phyloP scores from a whole-genome alignment of 2,113 vertebrate species.

The Triplophysa rosa region DNA sequence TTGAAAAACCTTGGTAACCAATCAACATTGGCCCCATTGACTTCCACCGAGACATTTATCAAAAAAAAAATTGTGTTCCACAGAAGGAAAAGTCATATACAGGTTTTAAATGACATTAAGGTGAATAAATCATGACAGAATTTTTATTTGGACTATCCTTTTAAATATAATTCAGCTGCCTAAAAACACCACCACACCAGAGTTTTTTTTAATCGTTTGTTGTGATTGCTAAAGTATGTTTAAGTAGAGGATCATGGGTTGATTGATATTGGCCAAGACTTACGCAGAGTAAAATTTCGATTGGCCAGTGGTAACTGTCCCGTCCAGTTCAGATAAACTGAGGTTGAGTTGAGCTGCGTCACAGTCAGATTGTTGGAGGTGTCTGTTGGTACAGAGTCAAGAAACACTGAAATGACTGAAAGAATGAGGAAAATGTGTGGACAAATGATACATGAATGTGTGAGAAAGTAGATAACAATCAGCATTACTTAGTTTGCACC shows the following conservation, averaged over 20 bases:
- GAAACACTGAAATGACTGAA: constrained; percentile 9
- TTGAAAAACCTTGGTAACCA: too few species aligned
- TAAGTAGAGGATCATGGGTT: background rate
- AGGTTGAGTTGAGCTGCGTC: constrained; percentile 9
- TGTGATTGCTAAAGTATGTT: too few species aligned
- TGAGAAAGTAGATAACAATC: background rate
- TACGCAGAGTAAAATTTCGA: constrained; percentile 17
- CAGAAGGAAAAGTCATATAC: too few species aligned
- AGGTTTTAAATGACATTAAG: too few species aligned
- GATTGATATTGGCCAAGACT: background rate
- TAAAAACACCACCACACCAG: background rate
- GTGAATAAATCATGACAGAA: too few species aligned
- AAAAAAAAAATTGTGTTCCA: too few species aligned
- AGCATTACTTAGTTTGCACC: background rate
- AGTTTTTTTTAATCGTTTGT: too few species aligned
- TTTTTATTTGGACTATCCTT: too few species aligned
- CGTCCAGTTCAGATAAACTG: constrained; percentile 21
- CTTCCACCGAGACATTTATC: too few species aligned
- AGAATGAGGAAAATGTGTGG: background rate
- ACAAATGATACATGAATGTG: background rate
- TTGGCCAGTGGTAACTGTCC: background rate
- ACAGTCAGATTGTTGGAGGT: background rate
- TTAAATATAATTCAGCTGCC: background rate
- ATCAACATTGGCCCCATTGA: too few species aligned
- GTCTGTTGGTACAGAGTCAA: constrained; percentile 5